Percentiles rank a stretch among this genome's conserved stretches.
These are phyloP conservation scores for Telenomus remus DNA, from an alignment of 1,140 invertebrate genomes.

Conservation along the genomic window DNA sequence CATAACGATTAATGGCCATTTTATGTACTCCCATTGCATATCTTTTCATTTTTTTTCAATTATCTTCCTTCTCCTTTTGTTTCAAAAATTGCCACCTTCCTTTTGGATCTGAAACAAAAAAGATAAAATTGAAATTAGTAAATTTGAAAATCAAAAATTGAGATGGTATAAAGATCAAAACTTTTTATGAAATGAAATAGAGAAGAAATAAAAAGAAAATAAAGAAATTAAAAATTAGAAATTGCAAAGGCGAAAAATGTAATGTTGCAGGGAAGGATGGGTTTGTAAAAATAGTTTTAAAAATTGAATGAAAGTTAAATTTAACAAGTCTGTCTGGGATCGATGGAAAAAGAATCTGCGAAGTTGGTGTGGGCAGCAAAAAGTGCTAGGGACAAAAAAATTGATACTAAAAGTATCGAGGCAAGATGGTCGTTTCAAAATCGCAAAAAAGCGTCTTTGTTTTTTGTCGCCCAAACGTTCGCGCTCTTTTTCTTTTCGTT, in stretches of 20 bases:
- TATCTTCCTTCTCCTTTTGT: constrained; percentile 27
- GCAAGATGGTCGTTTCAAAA: constrained; percentile 35
- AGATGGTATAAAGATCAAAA: too few relatives aligned
- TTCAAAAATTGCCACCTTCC: constrained; percentile 11
- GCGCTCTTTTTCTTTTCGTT: constrained; percentile 33
- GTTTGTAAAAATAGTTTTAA: too few relatives aligned
- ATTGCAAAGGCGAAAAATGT: too few relatives aligned
- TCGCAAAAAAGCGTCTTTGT: constrained; percentile 12
- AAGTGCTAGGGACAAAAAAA: constrained; percentile 16
- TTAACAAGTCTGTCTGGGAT: too few relatives aligned
- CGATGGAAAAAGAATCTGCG: too few relatives aligned
- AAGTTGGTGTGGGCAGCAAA: constrained; percentile 5
- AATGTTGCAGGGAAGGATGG: too few relatives aligned
- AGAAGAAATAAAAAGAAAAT: too few relatives aligned
- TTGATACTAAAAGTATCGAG: constrained; percentile 28
- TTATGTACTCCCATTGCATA: constrained; percentile 59
- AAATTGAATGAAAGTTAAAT: too few relatives aligned
- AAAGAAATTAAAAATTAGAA: too few relatives aligned
- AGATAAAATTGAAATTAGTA: background rate
- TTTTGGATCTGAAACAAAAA: background rate
- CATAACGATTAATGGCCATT: constrained; percentile 56
- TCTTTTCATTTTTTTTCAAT: constrained; percentile 52
- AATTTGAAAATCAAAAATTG: too few relatives aligned
- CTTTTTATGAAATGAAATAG: too few relatives aligned
- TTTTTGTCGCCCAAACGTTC: constrained; percentile 1